These are phyloP conservation scores for Phalacrocorax carbo DNA, from an alignment of 2,113 vertebrate genomes.

Conservation along the genomic window DNA sequence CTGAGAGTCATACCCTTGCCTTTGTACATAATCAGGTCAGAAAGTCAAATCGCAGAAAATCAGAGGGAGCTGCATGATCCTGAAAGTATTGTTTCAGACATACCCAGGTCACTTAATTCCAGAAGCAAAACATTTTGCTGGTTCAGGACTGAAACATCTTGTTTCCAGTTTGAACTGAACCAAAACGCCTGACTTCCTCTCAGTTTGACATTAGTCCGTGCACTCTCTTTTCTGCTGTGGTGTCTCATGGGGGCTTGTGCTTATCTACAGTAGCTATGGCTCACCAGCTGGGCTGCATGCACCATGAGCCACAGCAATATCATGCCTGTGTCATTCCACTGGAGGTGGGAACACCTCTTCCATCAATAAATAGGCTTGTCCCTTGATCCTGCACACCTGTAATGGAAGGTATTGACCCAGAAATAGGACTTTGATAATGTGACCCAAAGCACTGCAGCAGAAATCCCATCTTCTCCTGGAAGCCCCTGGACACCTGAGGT, in stretches of 20 bases:
- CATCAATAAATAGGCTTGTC: background rate
- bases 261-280: background rate
- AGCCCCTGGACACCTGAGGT: background rate
- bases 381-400: background rate
- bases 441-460: background rate
- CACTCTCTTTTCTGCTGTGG: background rate
- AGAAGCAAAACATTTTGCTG: background rate
- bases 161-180: background rate
- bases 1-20: background rate
- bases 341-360: background rate
- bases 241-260: background rate
- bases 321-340: fast-evolving
- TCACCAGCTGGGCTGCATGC: background rate
- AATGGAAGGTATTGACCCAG: background rate
- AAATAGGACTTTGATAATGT: background rate
- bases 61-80: background rate
- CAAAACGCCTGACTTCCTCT: background rate
- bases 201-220: background rate
- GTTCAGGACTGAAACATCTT: background rate
- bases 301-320: background rate
- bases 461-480: background rate
- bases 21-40: background rate
- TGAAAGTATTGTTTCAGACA: background rate
- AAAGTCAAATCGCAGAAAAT: background rate
- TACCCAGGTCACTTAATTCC: background rate